phyloP scores from a whole-genome alignment of 1,140 invertebrate genomes.

The Pseudoatta argentina region DNA sequence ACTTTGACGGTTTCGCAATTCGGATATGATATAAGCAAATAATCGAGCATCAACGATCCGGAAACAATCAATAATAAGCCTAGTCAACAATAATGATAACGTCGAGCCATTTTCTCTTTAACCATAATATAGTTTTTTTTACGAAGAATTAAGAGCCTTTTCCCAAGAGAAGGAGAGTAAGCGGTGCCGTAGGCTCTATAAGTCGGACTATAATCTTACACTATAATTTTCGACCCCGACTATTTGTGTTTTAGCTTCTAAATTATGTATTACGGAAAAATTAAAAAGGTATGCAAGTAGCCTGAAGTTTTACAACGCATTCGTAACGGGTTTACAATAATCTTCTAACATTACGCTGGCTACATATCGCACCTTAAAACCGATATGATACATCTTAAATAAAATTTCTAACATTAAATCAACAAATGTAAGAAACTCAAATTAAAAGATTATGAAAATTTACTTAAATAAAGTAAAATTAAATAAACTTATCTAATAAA shows the following conservation, averaged over 20 bases:
- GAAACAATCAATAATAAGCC: conserved; percentile 49
- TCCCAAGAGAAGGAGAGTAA: background rate
- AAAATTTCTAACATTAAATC: background rate
- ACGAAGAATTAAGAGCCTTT: background rate
- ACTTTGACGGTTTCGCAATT: conserved; percentile 34
- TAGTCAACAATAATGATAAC: conserved; percentile 7
- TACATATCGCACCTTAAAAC: background rate
- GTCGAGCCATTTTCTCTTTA: conserved; percentile 27
- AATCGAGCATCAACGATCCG: conserved; percentile 13
- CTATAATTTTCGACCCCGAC: conserved; percentile 41
- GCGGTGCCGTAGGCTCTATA: background rate
- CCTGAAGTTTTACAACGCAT: conserved; percentile 2
- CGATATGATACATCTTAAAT: background rate
- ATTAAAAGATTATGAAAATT: background rate
- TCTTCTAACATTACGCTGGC: background rate
- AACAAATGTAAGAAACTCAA: background rate
- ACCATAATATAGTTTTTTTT: conserved; percentile 11
- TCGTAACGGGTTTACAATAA: conserved; percentile 5
- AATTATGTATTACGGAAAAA: conserved; percentile 35
- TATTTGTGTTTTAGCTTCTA: conserved; percentile 14
- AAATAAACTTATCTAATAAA: background rate
- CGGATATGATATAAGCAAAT: conserved; percentile 27
- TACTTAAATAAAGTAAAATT: background rate
- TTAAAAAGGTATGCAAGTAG: conserved; percentile 19
- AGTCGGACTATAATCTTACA: background rate